Evolutionary conservation across 2,797 vertebrate species (phyloP), one percentile per base, ranked within the genome.

Genomic region (Coregonus ussuriensis): DNA sequence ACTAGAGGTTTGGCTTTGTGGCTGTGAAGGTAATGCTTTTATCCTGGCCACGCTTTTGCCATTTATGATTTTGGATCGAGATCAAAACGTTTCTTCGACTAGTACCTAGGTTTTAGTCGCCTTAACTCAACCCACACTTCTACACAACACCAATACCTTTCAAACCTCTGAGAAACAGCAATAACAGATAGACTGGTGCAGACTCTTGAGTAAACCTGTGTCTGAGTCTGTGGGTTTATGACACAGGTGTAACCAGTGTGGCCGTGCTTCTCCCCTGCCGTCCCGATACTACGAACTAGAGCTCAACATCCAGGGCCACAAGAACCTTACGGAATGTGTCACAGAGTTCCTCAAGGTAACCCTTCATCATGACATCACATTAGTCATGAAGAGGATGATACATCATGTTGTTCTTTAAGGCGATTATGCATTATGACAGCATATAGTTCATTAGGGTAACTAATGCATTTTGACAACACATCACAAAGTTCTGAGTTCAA

Each of bases 261-360:
- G 97, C 80, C 93, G 97, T 56, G 97, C 98, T 2, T 99, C 98
- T 83, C 95, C 96, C 25, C 93, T 97, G 35, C 89, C 96, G 47
- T 99, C 98, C 33, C 96, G 97, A 71, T 99, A 98, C 90, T 99
- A 98, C 7, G 98, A 99, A 91, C 94, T 99, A 87, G 98, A 99
- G 91, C 93, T 99, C 84, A 99, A 98, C 90, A 99, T 99, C 85
- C 98, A 99, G 93, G 98, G 98, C 47, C 96, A 99, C 91, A 99
- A 99, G 88, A 98, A 97, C 90, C 89, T 99, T 81, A 95, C 96
- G 0, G 98, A 99, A 87, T 99, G 98, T 47, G 93, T 99, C 89
- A 97, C 96, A 0, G 98, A 99, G 88, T 99, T 99, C 88, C 94
- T 99, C 47, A 99, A 99, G 97, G 98, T 99, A 94, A 73, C 6